Evolutionary conservation across 2,113 vertebrate genomes (phyloP), one percentile per base, ranked within the genome.

Genomic region (Callochromis pleurospilus): DNA sequence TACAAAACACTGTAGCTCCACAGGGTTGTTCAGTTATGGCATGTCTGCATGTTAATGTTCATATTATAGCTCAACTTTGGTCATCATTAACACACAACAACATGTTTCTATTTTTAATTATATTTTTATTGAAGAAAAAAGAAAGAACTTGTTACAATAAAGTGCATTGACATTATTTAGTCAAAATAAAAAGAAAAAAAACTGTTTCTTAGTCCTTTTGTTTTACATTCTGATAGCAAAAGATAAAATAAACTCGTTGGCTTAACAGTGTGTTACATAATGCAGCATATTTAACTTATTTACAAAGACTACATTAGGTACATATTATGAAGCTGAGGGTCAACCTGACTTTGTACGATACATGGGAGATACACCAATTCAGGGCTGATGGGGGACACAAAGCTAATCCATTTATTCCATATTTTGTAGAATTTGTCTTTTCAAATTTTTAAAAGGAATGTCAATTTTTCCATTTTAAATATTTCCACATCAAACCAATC

Each of bases 321-420:
- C 45, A 47, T 47, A 15, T 47, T 15, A 47, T 47, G 6, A 47
- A 47, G 45, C 15, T 47, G 45, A 47, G 45, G 45, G 45, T 7
- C 45, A 47, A 15, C 45, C 14, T 47, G 45, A 47, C 14, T 4
- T 47, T 51, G 49, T 54, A 54, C 11, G 0, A 56, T 26, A 56
- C 54, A 56, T 56, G 12, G 54, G 54, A 26, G 54, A 56, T 5
- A 7, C 21, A 56, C 54, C 21, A 55, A 53, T n/a, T 53, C 19
- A 53, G 51, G 19, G 0, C 19, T n/a, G 0, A 0, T 54, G 21
- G 21, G 53, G 53, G 54, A 56, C 54, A 26, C 54, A 14, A 56
- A 56, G 54, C 21, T 2, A 56, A 56, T 56, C 54, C 21, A 1
- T 56, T 26, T 56, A 56, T 56, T 5, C 54, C 24, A 56, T 56